These are phyloP conservation scores for Anthophora plumipes DNA, from an alignment of 2,888 invertebrate species.

Conservation along the genomic window DNA sequence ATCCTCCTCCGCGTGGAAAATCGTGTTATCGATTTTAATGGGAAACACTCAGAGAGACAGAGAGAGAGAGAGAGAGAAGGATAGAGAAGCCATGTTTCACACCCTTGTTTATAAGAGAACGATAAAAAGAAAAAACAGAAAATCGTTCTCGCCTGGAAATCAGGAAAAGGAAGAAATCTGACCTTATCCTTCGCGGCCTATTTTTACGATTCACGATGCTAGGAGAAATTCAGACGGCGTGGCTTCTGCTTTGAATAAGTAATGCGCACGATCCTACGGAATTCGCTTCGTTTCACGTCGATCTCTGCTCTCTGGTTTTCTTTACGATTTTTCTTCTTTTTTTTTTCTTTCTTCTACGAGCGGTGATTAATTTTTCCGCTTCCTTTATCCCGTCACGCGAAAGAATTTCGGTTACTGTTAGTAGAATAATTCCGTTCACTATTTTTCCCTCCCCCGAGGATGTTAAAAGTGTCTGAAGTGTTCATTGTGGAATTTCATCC, in stretches of 20 bases:
- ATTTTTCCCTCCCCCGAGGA: no score
- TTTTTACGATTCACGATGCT: slow-evolving; percentile 31
- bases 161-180: slow-evolving; percentile 32
- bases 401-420: no score
- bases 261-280: slow-evolving; percentile 25
- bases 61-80: no score
- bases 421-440: no score
- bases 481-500: no score
- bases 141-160: neutral
- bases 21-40: slow-evolving; percentile 46
- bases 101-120: neutral
- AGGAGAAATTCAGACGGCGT: slow-evolving; percentile 35
- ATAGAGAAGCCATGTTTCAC: neutral
- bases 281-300: slow-evolving; percentile 35
- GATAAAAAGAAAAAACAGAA: neutral
- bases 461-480: no score
- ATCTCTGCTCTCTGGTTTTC: neutral
- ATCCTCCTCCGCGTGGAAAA: slow-evolving; percentile 19
- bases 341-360: neutral
- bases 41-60: neutral
- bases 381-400: no score
- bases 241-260: slow-evolving; percentile 53
- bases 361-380: neutral
- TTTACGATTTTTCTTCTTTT: neutral
- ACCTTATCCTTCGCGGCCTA: slow-evolving; percentile 38